Evolutionary conservation across 2,888 invertebrate genomes (phyloP), one percentile per base, ranked within the genome.

Genomic region (Hemithea aestivaria): DNA sequence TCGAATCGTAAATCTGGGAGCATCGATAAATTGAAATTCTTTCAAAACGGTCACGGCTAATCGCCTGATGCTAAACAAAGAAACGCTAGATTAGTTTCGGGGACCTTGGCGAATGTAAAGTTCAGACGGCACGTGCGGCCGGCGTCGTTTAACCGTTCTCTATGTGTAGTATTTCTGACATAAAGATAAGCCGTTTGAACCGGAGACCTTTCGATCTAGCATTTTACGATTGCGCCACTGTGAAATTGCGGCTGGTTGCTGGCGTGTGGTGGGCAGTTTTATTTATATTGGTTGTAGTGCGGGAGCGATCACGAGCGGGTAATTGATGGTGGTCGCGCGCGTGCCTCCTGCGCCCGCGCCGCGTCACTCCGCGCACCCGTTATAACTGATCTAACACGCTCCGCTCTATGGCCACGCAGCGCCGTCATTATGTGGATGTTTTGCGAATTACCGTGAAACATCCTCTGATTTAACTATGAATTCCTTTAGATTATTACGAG

Each of bases 261-360:
- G 67, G 72, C 66, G 72, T 72, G 72, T 67, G 75, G 67, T 66
- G 73, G 70, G 65, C 65, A 66, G 72, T 72, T 81, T 83, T 84
- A 83, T 84, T 82, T 84, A 83, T 83, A 84, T 79, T 73, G 73
- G 68, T 71, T 68, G 76, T 76, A 77, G 77, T 74, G 82, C 81
- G 74, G 84, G 76, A 81, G 85, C 84, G 80, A 73, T 83, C 85
- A 84, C 85, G 85, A 83, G 66, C 67, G 56, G 62, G 79, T 87
- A 87, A 87, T 84, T 83, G 85, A 84, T 85, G 85, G 76, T 72
- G 70, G 11, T 70, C 55, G 53, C 66, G 76, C 74, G 77, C 73
- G 78, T 70, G 76, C 56, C 50, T 40, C 49, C 56, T 46, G 56
- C 48, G 49, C 47, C 39, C 35, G 25, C 28, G 24, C 26, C 48